phyloP scores from a whole-genome alignment of 2,113 vertebrate species.

The Centrocercus urophasianus region DNA sequence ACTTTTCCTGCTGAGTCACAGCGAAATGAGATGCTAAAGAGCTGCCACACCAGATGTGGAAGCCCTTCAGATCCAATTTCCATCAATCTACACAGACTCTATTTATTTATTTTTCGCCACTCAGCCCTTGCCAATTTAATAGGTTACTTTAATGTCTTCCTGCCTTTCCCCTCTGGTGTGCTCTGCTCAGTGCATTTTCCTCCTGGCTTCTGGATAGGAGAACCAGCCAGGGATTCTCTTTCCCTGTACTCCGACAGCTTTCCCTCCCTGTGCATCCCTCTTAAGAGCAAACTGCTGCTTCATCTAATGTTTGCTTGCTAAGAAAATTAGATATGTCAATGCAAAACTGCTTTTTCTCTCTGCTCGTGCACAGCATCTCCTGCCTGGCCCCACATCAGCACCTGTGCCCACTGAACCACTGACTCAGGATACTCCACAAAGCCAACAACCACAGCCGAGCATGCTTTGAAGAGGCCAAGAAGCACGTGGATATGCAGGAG shows the following conservation, averaged over 20 bases:
- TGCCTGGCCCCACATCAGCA: background rate
- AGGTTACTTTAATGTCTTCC: constrained; percentile 19
- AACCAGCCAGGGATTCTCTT: background rate
- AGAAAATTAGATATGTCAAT: background rate
- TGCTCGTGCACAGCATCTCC: background rate
- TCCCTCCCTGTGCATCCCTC: background rate
- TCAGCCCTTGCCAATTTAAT: constrained; percentile 37
- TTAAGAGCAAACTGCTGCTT: background rate
- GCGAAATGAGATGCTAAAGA: constrained; percentile 49
- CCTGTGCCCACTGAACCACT: background rate
- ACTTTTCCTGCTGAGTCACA: constrained; percentile 48
- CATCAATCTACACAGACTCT: constrained; percentile 39
- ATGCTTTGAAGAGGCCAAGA: background rate
- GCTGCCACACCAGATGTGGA: constrained; percentile 54
- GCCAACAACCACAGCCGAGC: background rate
- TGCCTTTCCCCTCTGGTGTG: background rate
- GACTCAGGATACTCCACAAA: background rate
- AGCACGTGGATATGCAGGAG: background rate
- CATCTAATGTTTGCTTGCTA: background rate
- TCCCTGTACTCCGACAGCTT: background rate
- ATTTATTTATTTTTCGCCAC: constrained; percentile 46
- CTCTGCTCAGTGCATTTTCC: background rate
- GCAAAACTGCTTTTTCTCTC: background rate
- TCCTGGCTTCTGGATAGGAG: background rate
- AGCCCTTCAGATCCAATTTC: constrained; percentile 58